Evolutionary conservation across 2,797 vertebrate species (phyloP), one percentile per base, ranked within the genome.

Genomic region (Acridotheres tristis): DNA sequence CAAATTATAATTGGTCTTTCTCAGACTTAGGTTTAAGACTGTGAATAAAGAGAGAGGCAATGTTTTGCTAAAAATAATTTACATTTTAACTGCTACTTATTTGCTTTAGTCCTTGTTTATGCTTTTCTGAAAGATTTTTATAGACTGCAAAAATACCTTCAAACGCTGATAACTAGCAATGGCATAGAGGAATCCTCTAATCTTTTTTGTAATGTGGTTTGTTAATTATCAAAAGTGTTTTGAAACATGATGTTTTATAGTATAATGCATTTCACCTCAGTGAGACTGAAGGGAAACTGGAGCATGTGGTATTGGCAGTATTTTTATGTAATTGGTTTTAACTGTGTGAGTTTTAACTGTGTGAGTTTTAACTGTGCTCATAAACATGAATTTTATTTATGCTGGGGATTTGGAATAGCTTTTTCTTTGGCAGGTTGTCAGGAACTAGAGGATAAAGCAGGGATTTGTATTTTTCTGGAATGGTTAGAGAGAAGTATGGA

Each of bases 271-370:
- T 59, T 92, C 50, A 57, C 54, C 10, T 91, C 29, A 10, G 10
- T 71, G 76, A 83, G 16, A 11, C 34, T 59, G 42, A 71, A 68
- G 36, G 57, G 43, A 82, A 88, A 29, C 34, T 38, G 36, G 13
- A 67, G 45, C 48, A 21, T 47, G 58, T 83, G 73, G 27, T 54
- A 71, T 47, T 66, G 16, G 36, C 40, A 59, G 34, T 88, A 48
- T 59, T 88, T 89, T 89, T 89, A 76, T 40, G 72, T 67, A 77
- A 74, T 55, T 73, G 61, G 11, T 85, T 67, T 91, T 91, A 92
- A 72, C 55, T 50, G 14, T 80, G 29, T 63, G 79, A 47, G 11
- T 85, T 67, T 91, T 91, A 92, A 72, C 55, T 50, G 14, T 80
- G 29, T 63, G 79, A 47, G n/a, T n/a, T n/a, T n/a, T n/a, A n/a